Percentiles rank a stretch among this genome's conserved stretches.
Evolutionary conservation across 1,140 invertebrate species (phyloP).

Genomic region (Drosophila pseudoananassae): DNA sequence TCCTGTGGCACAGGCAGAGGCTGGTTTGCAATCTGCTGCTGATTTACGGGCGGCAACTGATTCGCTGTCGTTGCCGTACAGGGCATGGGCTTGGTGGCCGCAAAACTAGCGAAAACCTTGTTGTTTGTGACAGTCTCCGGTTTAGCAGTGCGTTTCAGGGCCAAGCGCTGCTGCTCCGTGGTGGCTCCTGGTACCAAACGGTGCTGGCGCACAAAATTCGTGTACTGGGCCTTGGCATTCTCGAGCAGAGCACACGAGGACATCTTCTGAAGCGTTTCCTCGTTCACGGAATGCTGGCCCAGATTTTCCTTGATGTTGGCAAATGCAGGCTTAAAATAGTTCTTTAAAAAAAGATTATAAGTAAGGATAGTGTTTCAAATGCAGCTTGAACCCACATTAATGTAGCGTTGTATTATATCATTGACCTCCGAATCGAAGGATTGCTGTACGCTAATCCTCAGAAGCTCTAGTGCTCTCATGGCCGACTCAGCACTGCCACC

Average conservation of each 20-base stretch:
- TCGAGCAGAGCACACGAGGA: slow-evolving; percentile 75
- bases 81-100: slow-evolving; percentile 52
- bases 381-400: slow-evolving; percentile 84
- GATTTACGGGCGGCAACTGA: slow-evolving; percentile 17
- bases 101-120: slow-evolving; percentile 51
- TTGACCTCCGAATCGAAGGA: slow-evolving; percentile 88
- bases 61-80: slow-evolving; percentile 29
- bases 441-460: slow-evolving; percentile 87
- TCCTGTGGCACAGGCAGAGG: slow-evolving; percentile 4
- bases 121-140: slow-evolving; percentile 31
- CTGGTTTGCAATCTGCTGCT: slow-evolving; percentile 22
- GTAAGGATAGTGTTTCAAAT: neutral
- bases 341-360: slow-evolving; percentile 40
- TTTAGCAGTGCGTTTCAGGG: slow-evolving; percentile 66
- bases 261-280: slow-evolving; percentile 81
- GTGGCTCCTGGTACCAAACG: slow-evolving; percentile 20
- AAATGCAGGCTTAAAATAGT: slow-evolving; percentile 81
- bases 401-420: slow-evolving; percentile 86
- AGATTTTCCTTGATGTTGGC: slow-evolving; percentile 82
- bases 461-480: slow-evolving; percentile 86
- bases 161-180: slow-evolving; percentile 54
- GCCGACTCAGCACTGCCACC: slow-evolving; percentile 84
- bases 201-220: slow-evolving; percentile 66
- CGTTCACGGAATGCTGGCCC: slow-evolving; percentile 72
- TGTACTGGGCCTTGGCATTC: slow-evolving; percentile 82